Evolutionary conservation across 2,797 vertebrate genomes (phyloP), one percentile per base, ranked within the genome.

Genomic region (Myotis myotis): DNA sequence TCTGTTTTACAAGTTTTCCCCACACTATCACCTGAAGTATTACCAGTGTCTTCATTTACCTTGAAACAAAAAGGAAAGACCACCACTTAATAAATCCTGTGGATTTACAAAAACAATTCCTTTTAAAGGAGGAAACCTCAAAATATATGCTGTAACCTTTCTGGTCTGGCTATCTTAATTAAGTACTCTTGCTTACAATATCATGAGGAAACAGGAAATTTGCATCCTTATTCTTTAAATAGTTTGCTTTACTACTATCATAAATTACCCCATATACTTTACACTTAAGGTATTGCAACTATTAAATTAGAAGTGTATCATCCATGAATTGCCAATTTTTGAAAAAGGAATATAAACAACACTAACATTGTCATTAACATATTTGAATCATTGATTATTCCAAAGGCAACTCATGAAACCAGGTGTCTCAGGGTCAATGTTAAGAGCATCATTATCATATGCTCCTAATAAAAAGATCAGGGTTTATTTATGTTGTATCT

Each of bases 231-330:
- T 76, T 89, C 72, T 94, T 96, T 84, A 89, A 85, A 82, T 94
- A 96, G 94, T 94, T 95, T 75, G 53, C 51, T 96, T 95, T 87
- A 70, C 57, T 93, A 44, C 51, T 89, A 91, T n/a, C 82, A 84
- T 94, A 72, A 95, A 66, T 93, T 76, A 81, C 15, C 74, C 76
- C 87, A 19, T 64, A 70, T 53, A 84, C 12, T 83, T 89, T 83
- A 81, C 5, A 82, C 60, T 89, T 87, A 64, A 68, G 66, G 36
- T 93, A 82, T 68, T 89, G 60, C 88, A 95, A 96, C 60, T 41
- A 89, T 93, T 49, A 89, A 82, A 76, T 76, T 76, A 91, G 30
- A 96, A 93, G 28, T n/a, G 3, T 71, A 87, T 83, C 68, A 66
- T 78, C 60, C 75, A 62, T 95, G 20, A 93, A 96, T 92, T 94